Conservation (phyloP, 1,140 invertebrate genomes). For the Achatina immaculata region DNA sequence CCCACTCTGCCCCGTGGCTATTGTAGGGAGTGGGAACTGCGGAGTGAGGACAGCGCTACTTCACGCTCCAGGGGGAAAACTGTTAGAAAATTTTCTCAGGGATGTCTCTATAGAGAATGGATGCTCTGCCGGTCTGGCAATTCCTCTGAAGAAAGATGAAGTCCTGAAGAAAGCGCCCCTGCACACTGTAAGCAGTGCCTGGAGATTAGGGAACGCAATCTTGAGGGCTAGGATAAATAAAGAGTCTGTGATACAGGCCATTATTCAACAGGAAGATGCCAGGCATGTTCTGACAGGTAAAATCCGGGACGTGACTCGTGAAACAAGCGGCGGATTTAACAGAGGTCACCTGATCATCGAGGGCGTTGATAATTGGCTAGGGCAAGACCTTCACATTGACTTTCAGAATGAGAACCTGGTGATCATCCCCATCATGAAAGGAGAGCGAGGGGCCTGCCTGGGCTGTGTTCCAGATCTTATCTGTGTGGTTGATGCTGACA, state of each 20-base stretch:
- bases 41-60: constrained; percentile 4
- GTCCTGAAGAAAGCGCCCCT: constrained; percentile 49
- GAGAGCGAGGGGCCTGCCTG: constrained; percentile 35
- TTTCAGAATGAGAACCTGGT: constrained; percentile 68
- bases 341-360: constrained; percentile 52
- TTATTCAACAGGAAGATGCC: constrained; percentile 45
- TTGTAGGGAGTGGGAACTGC: constrained; percentile 41
- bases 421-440: constrained; percentile 38
- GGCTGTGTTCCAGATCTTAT: constrained; percentile 64
- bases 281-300: constrained; percentile 54
- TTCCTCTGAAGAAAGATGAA: constrained; percentile 46
- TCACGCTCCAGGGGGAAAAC: constrained; percentile 36
- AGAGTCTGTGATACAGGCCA: constrained; percentile 49
- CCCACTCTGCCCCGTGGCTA: constrained; percentile 49
- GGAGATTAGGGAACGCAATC: constrained; percentile 59
- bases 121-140: constrained; percentile 50
- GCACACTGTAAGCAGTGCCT: constrained; percentile 54
- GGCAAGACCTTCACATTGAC: constrained; percentile 47
- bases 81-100: constrained; percentile 61
- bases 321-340: constrained; percentile 63
- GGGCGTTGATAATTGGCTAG: constrained; percentile 49
- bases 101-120: constrained; percentile 58
- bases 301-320: constrained; percentile 55
- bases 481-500: constrained; percentile 59
- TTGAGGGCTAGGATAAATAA: constrained; percentile 54